Percentiles rank a stretch among this genome's conserved stretches.
These are phyloP conservation scores for Petrolisthes cinctipes DNA, from an alignment of 2,888 invertebrate genomes.

Conservation along the genomic window DNA sequence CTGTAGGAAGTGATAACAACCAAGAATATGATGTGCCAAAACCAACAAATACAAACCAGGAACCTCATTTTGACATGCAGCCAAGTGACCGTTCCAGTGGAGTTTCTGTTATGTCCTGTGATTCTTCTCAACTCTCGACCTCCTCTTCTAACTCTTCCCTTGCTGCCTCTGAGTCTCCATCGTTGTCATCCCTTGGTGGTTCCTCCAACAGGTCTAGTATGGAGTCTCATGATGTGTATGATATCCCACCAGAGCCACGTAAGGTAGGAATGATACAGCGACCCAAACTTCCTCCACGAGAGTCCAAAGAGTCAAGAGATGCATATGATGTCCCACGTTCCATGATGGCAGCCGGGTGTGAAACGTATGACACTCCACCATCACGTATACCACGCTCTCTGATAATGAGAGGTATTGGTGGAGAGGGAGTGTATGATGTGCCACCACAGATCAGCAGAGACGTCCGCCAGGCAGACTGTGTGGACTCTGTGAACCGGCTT, in stretches of 20 bases:
- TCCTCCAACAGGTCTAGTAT: constrained; percentile 74
- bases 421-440: constrained; percentile 69
- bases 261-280: constrained; percentile 66
- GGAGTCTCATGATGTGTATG: constrained; percentile 67
- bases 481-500: constrained; percentile 48
- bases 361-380: constrained; percentile 62
- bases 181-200: constrained; percentile 74
- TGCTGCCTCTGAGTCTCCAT: constrained; percentile 77
- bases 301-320: constrained; percentile 67
- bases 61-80: constrained; percentile 52
- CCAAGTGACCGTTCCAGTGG: constrained; percentile 64
- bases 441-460: constrained; percentile 71
- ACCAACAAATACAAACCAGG: constrained; percentile 49
- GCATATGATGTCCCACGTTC: constrained; percentile 69
- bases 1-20: constrained; percentile 29
- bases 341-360: constrained; percentile 67
- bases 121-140: constrained; percentile 64
- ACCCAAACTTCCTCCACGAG: constrained; percentile 67
- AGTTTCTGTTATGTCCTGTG: constrained; percentile 65
- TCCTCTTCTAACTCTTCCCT: constrained; percentile 76
- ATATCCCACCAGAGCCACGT: constrained; percentile 66
- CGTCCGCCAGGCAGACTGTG: constrained; percentile 64
- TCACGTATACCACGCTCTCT: constrained; percentile 47
- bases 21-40: constrained; percentile 61
- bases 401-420: constrained; percentile 57